These are phyloP conservation scores for Percopsis omiscomaycus DNA, from an alignment of 2,797 vertebrate genomes.

Conservation along the genomic window DNA sequence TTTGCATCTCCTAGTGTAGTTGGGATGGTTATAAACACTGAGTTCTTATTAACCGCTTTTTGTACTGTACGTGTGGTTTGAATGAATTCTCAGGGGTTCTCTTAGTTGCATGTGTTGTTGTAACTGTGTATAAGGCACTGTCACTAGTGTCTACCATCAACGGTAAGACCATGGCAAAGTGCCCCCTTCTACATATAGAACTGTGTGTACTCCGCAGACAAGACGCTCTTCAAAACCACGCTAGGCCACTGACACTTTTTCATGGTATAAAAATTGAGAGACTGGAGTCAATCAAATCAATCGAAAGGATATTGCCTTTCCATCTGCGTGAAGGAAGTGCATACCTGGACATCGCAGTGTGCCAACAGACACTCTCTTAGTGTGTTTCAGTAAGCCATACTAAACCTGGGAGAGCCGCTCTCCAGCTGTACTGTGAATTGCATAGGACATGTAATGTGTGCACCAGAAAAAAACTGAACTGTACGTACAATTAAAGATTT, in stretches of 20 bases:
- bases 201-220: constrained; percentile 7
- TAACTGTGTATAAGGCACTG: constrained; percentile 79
- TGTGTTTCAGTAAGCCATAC: constrained; percentile 23
- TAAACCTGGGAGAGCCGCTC: constrained; percentile 30
- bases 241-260: constrained; percentile 35
- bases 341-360: constrained; percentile 39
- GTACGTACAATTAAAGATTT: constrained; percentile 36
- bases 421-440: constrained; percentile 65
- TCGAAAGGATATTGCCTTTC: constrained; percentile 25
- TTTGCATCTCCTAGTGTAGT: constrained; percentile 46
- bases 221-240: constrained; percentile 5
- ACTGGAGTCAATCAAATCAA: constrained; percentile 45
- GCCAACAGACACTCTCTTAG: constrained; percentile 9
- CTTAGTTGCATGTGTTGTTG: constrained; percentile 59
- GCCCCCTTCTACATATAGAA: constrained; percentile 30
- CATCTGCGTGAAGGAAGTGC: constrained; percentile 38
- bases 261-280: constrained; percentile 62
- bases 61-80: constrained; percentile 14
- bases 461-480: constrained; percentile 49
- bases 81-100: constrained; percentile 24
- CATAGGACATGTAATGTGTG: constrained; percentile 75
- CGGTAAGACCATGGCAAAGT: constrained; percentile 43
- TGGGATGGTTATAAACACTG: constrained; percentile 33
- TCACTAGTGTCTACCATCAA: constrained; percentile 71
- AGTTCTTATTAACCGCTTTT: constrained; percentile 40